These are phyloP conservation scores for Eupeodes corollae DNA, from an alignment of 1,140 invertebrate genomes.

Conservation along the genomic window DNA sequence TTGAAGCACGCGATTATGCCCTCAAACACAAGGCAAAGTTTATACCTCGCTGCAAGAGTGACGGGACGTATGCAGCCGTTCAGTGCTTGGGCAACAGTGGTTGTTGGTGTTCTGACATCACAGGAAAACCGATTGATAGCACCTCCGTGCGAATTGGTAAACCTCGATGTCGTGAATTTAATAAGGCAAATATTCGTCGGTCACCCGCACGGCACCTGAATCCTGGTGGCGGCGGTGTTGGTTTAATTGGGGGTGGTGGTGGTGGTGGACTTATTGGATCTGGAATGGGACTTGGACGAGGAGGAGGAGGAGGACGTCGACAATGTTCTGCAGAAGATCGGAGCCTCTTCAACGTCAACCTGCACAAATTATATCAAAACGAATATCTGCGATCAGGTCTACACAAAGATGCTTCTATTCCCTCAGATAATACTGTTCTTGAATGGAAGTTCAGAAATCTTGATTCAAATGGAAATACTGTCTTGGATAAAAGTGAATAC, in stretches of 20 bases:
- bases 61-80: conserved; percentile 70
- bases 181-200: conserved; percentile 35
- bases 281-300: neutral
- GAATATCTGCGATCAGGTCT: conserved; percentile 51
- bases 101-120: conserved; percentile 65
- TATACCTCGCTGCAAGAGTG: conserved; percentile 60
- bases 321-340: conserved; percentile 61
- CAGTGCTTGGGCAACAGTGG: conserved; percentile 70
- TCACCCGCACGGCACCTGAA: conserved; percentile 19
- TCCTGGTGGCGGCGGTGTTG: conserved; percentile 1
- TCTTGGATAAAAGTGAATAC: conserved; percentile 68
- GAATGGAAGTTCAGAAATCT: conserved; percentile 81
- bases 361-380: conserved; percentile 68
- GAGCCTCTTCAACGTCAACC: conserved; percentile 64
- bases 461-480: conserved; percentile 63
- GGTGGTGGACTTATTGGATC: conserved; percentile 11
- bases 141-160: conserved; percentile 55
- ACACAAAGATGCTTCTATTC: conserved; percentile 13
- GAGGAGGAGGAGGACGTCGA: conserved; percentile 16
- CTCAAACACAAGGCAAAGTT: conserved; percentile 36
- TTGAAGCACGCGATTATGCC: conserved; percentile 28
- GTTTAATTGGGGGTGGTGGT: neutral
- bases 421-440: conserved; percentile 43
- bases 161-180: conserved; percentile 50
- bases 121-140: conserved; percentile 64